Conservation (phyloP, 2,888 invertebrate genomes). For the Baccha elongata region DNA sequence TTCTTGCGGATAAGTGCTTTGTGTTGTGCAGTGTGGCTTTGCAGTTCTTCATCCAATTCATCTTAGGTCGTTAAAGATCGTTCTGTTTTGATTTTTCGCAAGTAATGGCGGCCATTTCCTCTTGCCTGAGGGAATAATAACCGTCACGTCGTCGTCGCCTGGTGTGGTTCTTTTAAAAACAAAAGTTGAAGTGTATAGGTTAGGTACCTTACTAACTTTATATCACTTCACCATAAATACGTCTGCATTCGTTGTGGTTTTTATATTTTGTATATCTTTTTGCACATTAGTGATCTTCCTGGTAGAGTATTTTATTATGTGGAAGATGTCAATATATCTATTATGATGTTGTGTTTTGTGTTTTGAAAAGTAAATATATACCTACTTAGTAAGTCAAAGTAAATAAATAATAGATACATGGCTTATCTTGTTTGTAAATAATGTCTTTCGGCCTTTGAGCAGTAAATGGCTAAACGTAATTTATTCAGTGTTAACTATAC, state of each 20-base stretch:
- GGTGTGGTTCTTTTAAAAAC: neutral
- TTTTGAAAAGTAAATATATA: neutral
- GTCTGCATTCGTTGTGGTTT: too few species aligned
- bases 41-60: constrained; percentile 27
- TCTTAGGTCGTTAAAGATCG: constrained; percentile 34
- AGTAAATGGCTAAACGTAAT: constrained; percentile 30
- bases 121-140: constrained; percentile 19
- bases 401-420: constrained; percentile 23
- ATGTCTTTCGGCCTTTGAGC: constrained; percentile 1
- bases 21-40: constrained; percentile 6
- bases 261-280: constrained; percentile 36
- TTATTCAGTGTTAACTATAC: constrained; percentile 36
- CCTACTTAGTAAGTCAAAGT: neutral
- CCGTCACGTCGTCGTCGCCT: neutral
- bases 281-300: constrained; percentile 44
- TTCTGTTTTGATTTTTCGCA: constrained; percentile 27
- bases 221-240: too few species aligned
- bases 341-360: neutral
- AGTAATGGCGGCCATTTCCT: constrained; percentile 45
- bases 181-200: neutral
- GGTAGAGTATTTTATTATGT: neutral
- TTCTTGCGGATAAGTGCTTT: constrained; percentile 27
- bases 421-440: constrained; percentile 40
- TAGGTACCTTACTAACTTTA: constrained; percentile 27
- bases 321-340: neutral